Evolutionary conservation across 2,888 invertebrate species (phyloP), one percentile per base, ranked within the genome.

Genomic region (Adelognathus sp.): DNA sequence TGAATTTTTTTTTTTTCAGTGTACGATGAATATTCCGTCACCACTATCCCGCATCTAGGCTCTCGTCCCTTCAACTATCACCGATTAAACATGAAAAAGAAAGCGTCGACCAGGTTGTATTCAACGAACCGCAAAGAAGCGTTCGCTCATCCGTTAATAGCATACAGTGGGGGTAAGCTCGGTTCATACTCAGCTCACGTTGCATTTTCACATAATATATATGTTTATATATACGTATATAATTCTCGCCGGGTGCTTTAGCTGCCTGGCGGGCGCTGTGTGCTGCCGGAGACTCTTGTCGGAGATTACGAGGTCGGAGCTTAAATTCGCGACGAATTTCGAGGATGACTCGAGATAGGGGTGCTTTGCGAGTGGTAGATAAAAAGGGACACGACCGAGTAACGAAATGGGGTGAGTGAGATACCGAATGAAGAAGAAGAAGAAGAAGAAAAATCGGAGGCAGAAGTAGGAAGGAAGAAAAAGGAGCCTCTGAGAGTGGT

Each of bases 321-420:
- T 81, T 76, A 80, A 85, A 77, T 83, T 69, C 75, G 74, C 58
- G 67, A 72, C 76, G 44, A 77, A 73, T 76, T 82, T 79, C 75
- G 72, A 80, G 67, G 73, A 74, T 64, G 64, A n/a, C 31, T 39
- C 7, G 63, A 56, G 63, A 78, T 74, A 70, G 63, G 69, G 78
- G 52, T 33, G 44, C 16, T 29, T 29, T n/a, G 52, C 24, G 44
- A 29, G 27, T 44, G 63, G 46, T 21, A 41, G 18, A 44, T 24
- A 60, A 39, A 63, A 50, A 39, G 46, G 41, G 58, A 66, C 21
- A 46, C n/a, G 14, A 11, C 4, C 7, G 14, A 9, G 3, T 6
- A 21, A 24, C 7, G 24, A 50, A 50, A 11, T 11, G 46, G 44
- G 18, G 24, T 24, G 9, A 50, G 21, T 33, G 21, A 39, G 41